Evolutionary conservation across 2,797 vertebrate genomes (phyloP).

Genomic region (Glossophaga mutica): DNA sequence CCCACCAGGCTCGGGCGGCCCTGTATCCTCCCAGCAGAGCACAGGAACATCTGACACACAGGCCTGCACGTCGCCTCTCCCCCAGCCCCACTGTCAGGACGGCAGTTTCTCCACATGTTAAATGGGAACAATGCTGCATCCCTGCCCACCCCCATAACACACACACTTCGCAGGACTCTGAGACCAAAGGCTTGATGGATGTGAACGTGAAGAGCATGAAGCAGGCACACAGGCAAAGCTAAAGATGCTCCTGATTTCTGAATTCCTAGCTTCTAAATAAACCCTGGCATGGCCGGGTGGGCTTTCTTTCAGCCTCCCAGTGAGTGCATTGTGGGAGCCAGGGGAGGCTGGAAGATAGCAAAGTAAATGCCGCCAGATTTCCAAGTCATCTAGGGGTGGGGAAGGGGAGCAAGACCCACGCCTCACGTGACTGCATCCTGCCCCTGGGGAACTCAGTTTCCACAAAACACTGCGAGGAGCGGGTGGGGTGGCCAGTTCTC

Average conservation of each 20-base stretch:
- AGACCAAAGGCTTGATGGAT: neutral
- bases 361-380: neutral
- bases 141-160: neutral
- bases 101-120: neutral
- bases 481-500: neutral
- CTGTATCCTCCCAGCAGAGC: neutral
- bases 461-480: neutral
- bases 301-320: neutral
- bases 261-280: neutral
- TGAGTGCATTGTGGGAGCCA: neutral
- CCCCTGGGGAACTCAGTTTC: neutral
- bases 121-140: neutral
- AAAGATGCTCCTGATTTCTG: neutral
- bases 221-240: neutral
- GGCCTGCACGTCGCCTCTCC: neutral
- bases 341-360: neutral
- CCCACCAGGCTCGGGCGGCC: neutral
- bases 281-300: rapidly evolving
- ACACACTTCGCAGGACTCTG: neutral
- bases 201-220: neutral
- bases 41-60: neutral
- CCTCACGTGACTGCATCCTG: neutral
- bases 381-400: neutral
- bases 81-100: neutral
- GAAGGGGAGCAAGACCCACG: neutral